phyloP scores from a whole-genome alignment of 2,797 vertebrate genomes.

The Oreortyx pictus region DNA sequence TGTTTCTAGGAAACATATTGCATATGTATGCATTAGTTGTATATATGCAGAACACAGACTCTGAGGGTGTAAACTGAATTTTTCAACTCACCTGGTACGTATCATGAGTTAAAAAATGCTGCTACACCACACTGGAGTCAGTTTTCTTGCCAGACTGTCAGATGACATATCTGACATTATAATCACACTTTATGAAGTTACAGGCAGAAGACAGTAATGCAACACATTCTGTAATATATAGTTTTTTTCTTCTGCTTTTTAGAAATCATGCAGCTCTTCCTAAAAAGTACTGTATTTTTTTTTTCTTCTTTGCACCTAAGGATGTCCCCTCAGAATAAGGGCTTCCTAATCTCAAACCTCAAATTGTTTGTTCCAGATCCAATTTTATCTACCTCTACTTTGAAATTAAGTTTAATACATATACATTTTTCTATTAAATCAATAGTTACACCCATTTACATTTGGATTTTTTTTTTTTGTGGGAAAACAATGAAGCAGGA shows the following conservation, averaged over 20 bases:
- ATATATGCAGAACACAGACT: too few relatives aligned
- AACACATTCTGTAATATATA: not conserved
- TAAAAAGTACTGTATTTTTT: not conserved
- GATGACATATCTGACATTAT: not conserved
- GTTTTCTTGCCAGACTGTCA: too few relatives aligned
- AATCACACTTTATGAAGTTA: not conserved
- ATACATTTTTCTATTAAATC: not conserved
- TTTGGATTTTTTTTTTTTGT: fast-evolving
- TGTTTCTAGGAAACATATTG: too few relatives aligned
- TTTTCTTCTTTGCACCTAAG: not conserved
- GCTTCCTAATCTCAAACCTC: not conserved
- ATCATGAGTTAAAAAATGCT: too few relatives aligned
- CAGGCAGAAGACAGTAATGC: not conserved
- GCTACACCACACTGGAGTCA: too few relatives aligned
- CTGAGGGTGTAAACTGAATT: too few relatives aligned
- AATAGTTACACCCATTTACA: not conserved
- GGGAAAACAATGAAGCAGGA: fast-evolving
- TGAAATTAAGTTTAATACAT: not conserved
- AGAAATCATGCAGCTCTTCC: not conserved
- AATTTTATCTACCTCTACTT: not conserved
- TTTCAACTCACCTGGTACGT: too few relatives aligned
- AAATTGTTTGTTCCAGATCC: not conserved
- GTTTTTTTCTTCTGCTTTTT: not conserved
- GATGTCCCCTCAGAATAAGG: not conserved
- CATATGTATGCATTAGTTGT: too few relatives aligned